Base-by-base conservation (phyloP, 2,797 vertebrate species). In the Mormyrops boulengeri region DNA sequence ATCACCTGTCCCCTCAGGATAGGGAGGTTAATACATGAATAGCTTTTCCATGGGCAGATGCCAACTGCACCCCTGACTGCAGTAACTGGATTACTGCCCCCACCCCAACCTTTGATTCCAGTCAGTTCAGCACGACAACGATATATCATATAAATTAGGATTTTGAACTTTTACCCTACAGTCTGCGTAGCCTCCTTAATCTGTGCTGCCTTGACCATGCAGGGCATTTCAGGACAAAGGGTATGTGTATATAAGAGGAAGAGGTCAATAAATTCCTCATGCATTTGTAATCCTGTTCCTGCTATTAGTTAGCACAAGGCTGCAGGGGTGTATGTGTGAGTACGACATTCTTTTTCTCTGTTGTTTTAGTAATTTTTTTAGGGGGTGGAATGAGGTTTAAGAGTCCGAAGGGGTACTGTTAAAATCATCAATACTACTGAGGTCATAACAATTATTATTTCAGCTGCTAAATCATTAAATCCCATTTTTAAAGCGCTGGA, bases 71-170 rank as follows among this genome's bases (percentile, higher is more conserved):
- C 52, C 52, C 50, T 49, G 62, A 50, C 88, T 30, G 44, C 50
- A 50, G 69, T 82, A 47, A 89, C 73, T 47, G 88, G 73, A 89
- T 89, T 89, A 89, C 11, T 52, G 53, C 53, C 7, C 57, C 19
- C 14, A 12, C 44, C 38, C 12, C 30, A 53, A 47, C 30, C 26
- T 53, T 26, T 30, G 87, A 30, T 88, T 47, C 22, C 2, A 85
- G 88, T 57, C 82, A 85, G 52, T 30, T 69, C 82, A 89, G 34
- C 82, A 85, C 53, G 66, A 89, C 53, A 89, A 85, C 88, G 86
- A 85, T 89, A 89, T 49, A 86, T 85, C 80, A 85, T 14, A 60
- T 57, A 89, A 57, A 85, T 89, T 86, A 62, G 19, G n/a, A 47
- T 53, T 60, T 22, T 89, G 34, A 85, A 66, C 87, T 55, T 89